These are phyloP conservation scores for Chrysolina americana DNA, from an alignment of 2,888 invertebrate genomes.

Conservation along the genomic window DNA sequence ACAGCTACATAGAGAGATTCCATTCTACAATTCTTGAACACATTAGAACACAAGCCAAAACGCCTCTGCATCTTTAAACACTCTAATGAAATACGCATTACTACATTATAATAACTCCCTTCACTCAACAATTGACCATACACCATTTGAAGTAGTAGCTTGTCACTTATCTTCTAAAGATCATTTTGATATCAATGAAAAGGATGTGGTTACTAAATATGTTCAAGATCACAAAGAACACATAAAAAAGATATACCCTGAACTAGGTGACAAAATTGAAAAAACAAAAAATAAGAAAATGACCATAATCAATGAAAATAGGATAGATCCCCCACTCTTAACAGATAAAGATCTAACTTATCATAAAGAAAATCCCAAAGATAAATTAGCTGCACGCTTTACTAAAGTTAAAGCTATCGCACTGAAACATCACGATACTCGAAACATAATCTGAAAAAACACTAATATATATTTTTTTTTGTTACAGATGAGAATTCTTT, in stretches of 20 bases:
- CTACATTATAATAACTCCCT: background rate
- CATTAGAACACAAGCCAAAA: background rate
- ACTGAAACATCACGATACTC: background rate
- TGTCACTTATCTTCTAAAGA: background rate
- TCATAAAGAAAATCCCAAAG: background rate
- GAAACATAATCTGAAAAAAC: background rate
- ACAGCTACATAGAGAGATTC: background rate
- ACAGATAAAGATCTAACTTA: background rate
- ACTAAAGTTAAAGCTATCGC: background rate
- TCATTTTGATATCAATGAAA: background rate
- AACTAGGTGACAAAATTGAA: background rate
- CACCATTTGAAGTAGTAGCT: background rate
- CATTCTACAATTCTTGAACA: conserved; percentile 2
- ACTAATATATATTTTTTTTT: background rate
- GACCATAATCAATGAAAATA: background rate
- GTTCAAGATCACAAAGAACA: background rate
- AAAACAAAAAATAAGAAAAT: background rate
- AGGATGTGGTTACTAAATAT: background rate
- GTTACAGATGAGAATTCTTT: background rate
- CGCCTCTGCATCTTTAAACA: background rate
- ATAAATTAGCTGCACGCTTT: background rate
- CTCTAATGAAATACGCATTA: background rate
- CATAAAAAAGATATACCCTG: background rate
- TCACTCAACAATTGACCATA: background rate
- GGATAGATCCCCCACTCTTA: background rate